phyloP scores from a whole-genome alignment of 2,888 invertebrate genomes.

The Pterostichus niger region DNA sequence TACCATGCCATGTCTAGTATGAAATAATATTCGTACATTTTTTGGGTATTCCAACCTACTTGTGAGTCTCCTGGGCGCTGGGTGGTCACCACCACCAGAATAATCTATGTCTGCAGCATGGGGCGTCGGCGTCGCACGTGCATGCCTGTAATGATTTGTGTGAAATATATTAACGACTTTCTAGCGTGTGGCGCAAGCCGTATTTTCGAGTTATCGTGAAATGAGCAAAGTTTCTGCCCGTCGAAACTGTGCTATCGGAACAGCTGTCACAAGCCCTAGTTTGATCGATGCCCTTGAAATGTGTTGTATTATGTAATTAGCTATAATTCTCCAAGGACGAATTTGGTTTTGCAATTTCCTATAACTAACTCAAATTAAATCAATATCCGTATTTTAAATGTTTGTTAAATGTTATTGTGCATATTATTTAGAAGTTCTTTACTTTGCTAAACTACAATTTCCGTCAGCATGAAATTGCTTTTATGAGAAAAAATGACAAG shows the following conservation, averaged over 20 bases:
- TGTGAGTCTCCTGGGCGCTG: neutral
- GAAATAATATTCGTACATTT: too few species aligned
- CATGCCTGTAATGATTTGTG: constrained; percentile 61
- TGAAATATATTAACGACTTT: constrained; percentile 63
- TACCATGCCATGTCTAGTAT: too few species aligned
- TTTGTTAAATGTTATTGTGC: neutral
- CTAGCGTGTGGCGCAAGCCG: constrained; percentile 32
- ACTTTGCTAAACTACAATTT: too few species aligned
- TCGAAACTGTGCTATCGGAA: constrained; percentile 55
- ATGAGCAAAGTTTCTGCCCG: constrained; percentile 57
- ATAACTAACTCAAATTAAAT: too few species aligned
- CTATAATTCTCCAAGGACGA: constrained; percentile 22
- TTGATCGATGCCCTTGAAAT: constrained; percentile 58
- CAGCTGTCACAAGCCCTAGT: constrained; percentile 39
- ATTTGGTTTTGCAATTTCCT: constrained; percentile 6
- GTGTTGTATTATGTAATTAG: constrained; percentile 16
- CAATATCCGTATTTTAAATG: too few species aligned
- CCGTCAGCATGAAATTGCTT: too few species aligned
- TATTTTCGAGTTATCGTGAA: constrained; percentile 63
- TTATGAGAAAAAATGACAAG: too few species aligned
- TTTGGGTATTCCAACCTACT: too few species aligned
- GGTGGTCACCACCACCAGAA: constrained; percentile 1
- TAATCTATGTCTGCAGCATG: neutral
- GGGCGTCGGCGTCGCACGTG: constrained; percentile 35
- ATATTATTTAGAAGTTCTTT: neutral